Base-by-base conservation (phyloP, 2,888 invertebrate species). In the Macrosiphum euphorbiae region DNA sequence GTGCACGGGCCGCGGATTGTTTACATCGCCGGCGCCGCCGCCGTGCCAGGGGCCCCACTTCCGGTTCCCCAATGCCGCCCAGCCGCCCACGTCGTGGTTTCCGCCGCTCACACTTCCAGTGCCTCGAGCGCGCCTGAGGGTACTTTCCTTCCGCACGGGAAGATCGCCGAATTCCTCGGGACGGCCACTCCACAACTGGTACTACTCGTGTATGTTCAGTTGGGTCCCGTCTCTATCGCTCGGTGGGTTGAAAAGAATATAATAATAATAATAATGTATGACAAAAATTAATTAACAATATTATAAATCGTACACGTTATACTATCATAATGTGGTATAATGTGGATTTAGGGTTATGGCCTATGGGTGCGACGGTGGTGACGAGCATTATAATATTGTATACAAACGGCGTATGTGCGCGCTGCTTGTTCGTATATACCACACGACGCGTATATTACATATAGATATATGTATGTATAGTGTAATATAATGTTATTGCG, bases 1-100 rank as follows among this genome's bases (percentile, higher is more conserved):
- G 94, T 94, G 88, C 94, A 92, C 94, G 67, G 94, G 78, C 88
- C 91, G 78, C 88, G 94, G 94, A 88, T 91, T 88, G 92, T 94
- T 88, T 91, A 88, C 88, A 61, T 91, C 88, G 88, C 91, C 87
- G 67, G 47, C 67, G 94, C 85, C 88, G 78, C 94, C 91, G 67
- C 47, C 44, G 91, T 88, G 91, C 88, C 94, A 92, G 88, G 94
- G 92, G 91, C 88, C 88, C 94, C 88, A 47, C 88, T 91, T 91
- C 94, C 94, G 94, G 91, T 94, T 91, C n/a, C 88, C 86, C n/a
- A 90, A 90, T 89, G 50, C 52, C 84, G 78, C 67, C 35, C 28
- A n/a, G n/a, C n/a, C 90, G 47, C 93, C 52, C 52, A 84, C 88
- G 28, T 5, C 52, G 41, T 87, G 35, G 44, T 58, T 58, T 41